These are phyloP conservation scores for Pristis pectinata DNA, from an alignment of 2,797 vertebrate species.

Conservation along the genomic window DNA sequence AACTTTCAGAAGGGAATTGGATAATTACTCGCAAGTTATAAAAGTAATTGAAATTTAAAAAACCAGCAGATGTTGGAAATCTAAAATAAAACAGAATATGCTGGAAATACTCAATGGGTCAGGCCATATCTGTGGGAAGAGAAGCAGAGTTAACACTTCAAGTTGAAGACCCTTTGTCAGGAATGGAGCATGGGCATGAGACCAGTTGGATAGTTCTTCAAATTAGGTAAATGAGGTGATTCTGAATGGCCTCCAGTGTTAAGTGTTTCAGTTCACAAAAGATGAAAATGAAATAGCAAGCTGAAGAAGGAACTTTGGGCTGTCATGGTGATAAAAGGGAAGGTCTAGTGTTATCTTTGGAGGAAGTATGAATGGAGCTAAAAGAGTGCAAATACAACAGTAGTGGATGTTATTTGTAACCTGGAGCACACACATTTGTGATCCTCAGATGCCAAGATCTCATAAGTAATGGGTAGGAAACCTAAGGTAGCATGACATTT, in stretches of 20 bases:
- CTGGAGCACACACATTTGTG: background rate
- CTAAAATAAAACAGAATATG: no score
- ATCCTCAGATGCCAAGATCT: background rate
- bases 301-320: no score
- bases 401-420: background rate
- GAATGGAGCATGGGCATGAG: background rate
- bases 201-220: background rate
- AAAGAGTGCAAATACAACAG: background rate
- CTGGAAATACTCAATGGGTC: no score
- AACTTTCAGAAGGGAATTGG: background rate
- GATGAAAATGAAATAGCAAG: background rate
- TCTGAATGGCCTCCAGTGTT: background rate
- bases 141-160: no score
- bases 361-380: background rate
- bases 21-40: background rate
- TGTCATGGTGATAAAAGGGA: background rate
- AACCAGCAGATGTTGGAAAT: background rate
- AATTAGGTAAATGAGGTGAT: background rate
- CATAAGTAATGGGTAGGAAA: background rate
- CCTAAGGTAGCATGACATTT: background rate
- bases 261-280: background rate
- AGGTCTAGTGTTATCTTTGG: background rate
- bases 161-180: no score
- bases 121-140: no score
- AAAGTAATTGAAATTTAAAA: background rate